Evolutionary conservation across 2,888 invertebrate species (phyloP), one percentile per base, ranked within the genome.

Genomic region (Liopterus haemorrhoidalis): DNA sequence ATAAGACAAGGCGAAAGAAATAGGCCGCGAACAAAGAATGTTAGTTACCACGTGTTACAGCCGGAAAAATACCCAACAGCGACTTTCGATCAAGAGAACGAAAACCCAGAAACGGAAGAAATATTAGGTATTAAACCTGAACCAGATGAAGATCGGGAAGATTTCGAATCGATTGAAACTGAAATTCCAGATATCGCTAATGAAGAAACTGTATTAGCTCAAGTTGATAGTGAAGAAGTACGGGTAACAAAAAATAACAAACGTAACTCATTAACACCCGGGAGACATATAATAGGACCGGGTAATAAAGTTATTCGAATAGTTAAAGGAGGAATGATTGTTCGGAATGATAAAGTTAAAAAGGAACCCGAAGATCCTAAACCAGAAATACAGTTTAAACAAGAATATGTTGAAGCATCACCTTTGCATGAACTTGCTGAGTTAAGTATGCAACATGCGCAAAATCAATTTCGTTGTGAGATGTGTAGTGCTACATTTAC

Each of bases 401-500:
- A 69, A 33, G 67, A 71, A 37, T 59, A 68, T 1, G 63, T 69
- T 11, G 72, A 74, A 45, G 60, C 65, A 15, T 70, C 68, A 63
- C 59, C 71, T 50, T 51, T 74, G 59, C 65, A 74, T 63, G 62
- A 74, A 66, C 55, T 72, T 59, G 67, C 74, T 55, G 61, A 78
- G 69, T 56, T 72, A 61, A 43, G 69, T 64, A 52, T 79, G 66
- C 64, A 65, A 37, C 67, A 67, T 46, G 60, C 64, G 33, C 63
- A 66, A 49, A 67, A 61, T 50, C 55, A 80, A 30, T 85, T 78
- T 67, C 81, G 80, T 54, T 89, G 89, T 62, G 87, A 87, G 65
- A 87, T 89, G 84, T 89, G 89, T 64, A 76, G 82, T 41, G 76
- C 80, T 35, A 78, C 81, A 54, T 89, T 89, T 66, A 70, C 78